phyloP scores from a whole-genome alignment of 2,888 invertebrate species.

The Melikaiella ostensackeni region DNA sequence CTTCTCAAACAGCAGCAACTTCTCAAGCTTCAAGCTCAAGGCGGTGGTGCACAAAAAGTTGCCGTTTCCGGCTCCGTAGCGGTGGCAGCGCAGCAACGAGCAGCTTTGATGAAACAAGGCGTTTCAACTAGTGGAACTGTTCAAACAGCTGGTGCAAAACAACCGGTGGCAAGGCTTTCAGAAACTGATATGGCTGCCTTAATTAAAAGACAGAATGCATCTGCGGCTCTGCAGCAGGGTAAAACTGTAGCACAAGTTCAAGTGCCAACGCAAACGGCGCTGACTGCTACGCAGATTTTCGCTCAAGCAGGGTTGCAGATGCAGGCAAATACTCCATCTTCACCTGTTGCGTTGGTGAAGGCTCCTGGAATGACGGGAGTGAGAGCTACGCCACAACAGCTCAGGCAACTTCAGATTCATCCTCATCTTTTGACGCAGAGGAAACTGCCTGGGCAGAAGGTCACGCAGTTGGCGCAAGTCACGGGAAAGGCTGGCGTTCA shows the following conservation, averaged over 20 bases:
- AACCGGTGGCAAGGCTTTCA: constrained; percentile 78
- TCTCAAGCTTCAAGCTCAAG: constrained; percentile 68
- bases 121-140: constrained; percentile 55
- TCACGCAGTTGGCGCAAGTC: constrained; percentile 81
- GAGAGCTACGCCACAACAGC: constrained; percentile 82
- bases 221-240: constrained; percentile 76
- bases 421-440: constrained; percentile 80
- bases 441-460: constrained; percentile 81
- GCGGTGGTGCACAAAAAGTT: constrained; percentile 71
- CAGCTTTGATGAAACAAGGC: constrained; percentile 69
- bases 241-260: constrained; percentile 75
- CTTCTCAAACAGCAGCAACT: constrained; percentile 75
- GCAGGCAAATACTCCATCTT: constrained; percentile 78
- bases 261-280: constrained; percentile 69
- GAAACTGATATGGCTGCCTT: constrained; percentile 81
- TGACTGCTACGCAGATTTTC: constrained; percentile 79
- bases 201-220: constrained; percentile 79
- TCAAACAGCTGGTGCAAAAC: constrained; percentile 72
- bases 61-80: constrained; percentile 73
- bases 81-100: constrained; percentile 68
- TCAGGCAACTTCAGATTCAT: constrained; percentile 83
- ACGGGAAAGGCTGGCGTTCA: constrained; percentile 78
- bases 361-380: constrained; percentile 78
- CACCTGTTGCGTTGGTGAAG: constrained; percentile 83
- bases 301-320: constrained; percentile 80